phyloP scores from a whole-genome alignment of 2,113 vertebrate species.

The Desmodus rotundus region DNA sequence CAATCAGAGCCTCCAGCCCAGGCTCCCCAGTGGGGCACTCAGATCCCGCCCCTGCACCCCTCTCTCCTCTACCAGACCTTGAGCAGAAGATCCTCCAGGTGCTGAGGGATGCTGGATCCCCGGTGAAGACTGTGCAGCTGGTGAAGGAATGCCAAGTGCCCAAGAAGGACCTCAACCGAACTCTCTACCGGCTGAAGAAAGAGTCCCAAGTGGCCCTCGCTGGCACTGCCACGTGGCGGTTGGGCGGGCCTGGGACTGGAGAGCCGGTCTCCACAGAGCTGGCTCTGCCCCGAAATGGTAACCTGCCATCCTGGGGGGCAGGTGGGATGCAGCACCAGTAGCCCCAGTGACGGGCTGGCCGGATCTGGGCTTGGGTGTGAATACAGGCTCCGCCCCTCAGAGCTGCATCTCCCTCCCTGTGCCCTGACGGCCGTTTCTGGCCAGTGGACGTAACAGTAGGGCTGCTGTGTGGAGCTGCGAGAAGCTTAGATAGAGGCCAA shows the following conservation, averaged over 20 bases:
- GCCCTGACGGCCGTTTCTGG: not conserved
- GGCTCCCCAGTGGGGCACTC: rapidly evolving
- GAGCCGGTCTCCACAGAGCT: rapidly evolving
- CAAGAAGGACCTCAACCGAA: not conserved
- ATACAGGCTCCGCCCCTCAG: rapidly evolving
- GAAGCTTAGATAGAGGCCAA: not conserved
- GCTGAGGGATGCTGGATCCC: not conserved
- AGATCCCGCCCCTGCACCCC: too few species aligned
- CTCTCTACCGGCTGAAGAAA: not conserved
- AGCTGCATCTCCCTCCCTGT: rapidly evolving
- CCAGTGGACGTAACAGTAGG: rapidly evolving
- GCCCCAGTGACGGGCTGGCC: too few species aligned
- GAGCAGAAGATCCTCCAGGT: slow-evolving; percentile 27
- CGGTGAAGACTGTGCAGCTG: not conserved
- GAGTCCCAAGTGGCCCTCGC: not conserved
- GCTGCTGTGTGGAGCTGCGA: rapidly evolving
- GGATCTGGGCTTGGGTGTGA: not conserved
- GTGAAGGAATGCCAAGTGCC: not conserved
- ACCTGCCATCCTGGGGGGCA: rapidly evolving
- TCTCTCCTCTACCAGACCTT: not conserved
- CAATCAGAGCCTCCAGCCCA: rapidly evolving
- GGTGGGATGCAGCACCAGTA: rapidly evolving
- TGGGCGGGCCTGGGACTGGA: rapidly evolving
- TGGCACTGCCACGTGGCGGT: rapidly evolving
- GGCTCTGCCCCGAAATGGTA: not conserved